phyloP scores from a whole-genome alignment of 2,888 invertebrate species.

The Acronicta alni region DNA sequence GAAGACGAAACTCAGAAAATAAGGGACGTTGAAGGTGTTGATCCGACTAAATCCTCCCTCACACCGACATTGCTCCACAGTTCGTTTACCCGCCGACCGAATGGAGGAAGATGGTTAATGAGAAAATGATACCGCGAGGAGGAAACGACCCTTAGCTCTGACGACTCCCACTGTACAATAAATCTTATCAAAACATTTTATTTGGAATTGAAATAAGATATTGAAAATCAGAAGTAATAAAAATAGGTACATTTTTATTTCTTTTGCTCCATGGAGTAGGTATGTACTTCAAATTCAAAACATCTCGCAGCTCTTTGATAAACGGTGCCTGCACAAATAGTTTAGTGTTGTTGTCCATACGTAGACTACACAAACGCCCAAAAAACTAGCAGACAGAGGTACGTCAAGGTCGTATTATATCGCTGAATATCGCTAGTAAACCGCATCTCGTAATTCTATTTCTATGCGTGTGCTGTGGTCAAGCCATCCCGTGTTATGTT shows the following conservation, averaged over 20 bases:
- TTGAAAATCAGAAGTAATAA: constrained; percentile 44
- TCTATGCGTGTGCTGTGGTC: constrained; percentile 68
- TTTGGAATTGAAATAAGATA: constrained; percentile 52
- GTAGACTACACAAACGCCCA: constrained; percentile 37
- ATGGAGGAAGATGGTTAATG: constrained; percentile 56
- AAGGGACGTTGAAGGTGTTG: constrained; percentile 56
- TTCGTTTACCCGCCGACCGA: constrained; percentile 57
- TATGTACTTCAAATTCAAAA: constrained; percentile 8
- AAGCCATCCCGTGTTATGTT: constrained; percentile 68
- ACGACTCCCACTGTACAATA: constrained; percentile 52
- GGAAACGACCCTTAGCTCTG: constrained; percentile 58
- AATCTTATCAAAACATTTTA: constrained; percentile 59
- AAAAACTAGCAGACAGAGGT: constrained; percentile 41
- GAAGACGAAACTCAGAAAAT: constrained; percentile 52
- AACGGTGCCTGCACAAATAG: constrained; percentile 13
- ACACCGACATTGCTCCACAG: constrained; percentile 43
- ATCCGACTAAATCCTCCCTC: constrained; percentile 57
- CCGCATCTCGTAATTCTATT: constrained; percentile 66
- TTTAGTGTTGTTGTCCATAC: constrained; percentile 22
- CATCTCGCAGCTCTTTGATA: constrained; percentile 9
- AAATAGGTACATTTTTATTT: too few relatives aligned
- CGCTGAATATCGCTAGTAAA: constrained; percentile 62
- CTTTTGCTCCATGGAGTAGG: too few relatives aligned
- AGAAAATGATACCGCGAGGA: constrained; percentile 60
- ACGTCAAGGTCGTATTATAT: constrained; percentile 65